phyloP scores from a whole-genome alignment of 2,797 vertebrate genomes.

The Muscicapa striata region DNA sequence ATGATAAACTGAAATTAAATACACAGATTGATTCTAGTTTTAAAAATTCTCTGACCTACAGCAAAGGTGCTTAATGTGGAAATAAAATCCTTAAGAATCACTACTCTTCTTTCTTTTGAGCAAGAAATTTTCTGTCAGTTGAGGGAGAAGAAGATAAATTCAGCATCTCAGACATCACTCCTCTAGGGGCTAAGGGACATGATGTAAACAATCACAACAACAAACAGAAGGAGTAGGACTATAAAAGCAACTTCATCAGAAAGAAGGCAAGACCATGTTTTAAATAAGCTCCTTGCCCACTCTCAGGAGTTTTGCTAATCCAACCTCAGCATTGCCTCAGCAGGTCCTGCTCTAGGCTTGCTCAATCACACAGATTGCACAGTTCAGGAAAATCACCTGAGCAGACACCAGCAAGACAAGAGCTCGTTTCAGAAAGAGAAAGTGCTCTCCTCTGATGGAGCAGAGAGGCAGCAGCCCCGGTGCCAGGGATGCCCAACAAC shows the following conservation, averaged over 20 bases:
- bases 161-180: not conserved
- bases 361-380: not conserved
- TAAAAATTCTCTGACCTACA: not conserved
- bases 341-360: not conserved
- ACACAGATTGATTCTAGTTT: not conserved
- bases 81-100: not conserved
- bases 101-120: not conserved
- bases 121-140: not conserved
- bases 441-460: not conserved
- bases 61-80: not conserved
- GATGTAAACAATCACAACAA: not conserved
- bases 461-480: not conserved
- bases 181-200: not conserved
- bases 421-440: not conserved
- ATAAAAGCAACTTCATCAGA: not conserved
- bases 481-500: fast-evolving
- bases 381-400: not conserved
- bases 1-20: slow-evolving; percentile 1
- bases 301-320: not conserved
- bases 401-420: not conserved
- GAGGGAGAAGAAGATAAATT: not conserved
- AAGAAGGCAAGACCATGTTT: not conserved
- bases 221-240: not conserved
- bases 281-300: not conserved
- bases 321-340: not conserved